Percentiles rank a stretch among this genome's conserved stretches.
These are phyloP conservation scores for Eulithis prunata DNA, from an alignment of 2,888 invertebrate species.

Conservation along the genomic window DNA sequence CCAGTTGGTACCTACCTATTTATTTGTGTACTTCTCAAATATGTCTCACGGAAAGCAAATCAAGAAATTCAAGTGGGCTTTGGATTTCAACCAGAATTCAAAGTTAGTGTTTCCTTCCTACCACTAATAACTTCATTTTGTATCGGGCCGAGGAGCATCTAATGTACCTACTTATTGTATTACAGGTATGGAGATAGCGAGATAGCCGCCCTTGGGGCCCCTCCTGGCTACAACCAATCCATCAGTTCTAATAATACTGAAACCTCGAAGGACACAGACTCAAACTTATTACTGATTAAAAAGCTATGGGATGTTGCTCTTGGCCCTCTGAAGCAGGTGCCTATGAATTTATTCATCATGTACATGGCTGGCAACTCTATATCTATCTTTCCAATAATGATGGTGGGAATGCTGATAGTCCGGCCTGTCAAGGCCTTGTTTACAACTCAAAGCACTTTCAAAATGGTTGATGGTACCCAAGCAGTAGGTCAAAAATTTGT, in stretches of 20 bases:
- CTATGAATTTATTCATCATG: slow-evolving; percentile 99
- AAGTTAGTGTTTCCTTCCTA: slow-evolving; percentile 69
- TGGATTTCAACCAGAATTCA: slow-evolving; percentile 81
- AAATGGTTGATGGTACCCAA: slow-evolving; percentile 96
- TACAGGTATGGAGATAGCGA: slow-evolving; percentile 59
- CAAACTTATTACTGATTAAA: slow-evolving; percentile 94
- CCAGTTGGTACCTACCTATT: no score
- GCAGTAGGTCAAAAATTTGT: slow-evolving; percentile 96
- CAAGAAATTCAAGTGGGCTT: slow-evolving; percentile 86
- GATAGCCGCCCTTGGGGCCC: slow-evolving; percentile 86
- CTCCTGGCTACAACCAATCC: slow-evolving; percentile 93
- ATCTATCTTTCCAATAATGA: slow-evolving; percentile 99
- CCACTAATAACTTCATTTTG: background rate
- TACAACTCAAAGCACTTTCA: slow-evolving; percentile 94
- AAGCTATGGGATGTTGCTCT: slow-evolving; percentile 98
- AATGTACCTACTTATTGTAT: background rate
- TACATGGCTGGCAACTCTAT: slow-evolving; percentile 99
- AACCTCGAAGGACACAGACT: slow-evolving; percentile 92
- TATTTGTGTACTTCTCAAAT: background rate
- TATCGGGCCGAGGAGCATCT: background rate
- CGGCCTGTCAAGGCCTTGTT: slow-evolving; percentile 98
- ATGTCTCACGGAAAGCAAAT: slow-evolving; percentile 74
- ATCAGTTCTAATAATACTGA: slow-evolving; percentile 89
- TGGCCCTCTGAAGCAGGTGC: slow-evolving; percentile 97
- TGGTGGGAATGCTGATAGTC: slow-evolving; percentile 99